These are phyloP conservation scores for Hydrolagus colliei DNA, from an alignment of 2,797 vertebrate genomes.

Conservation along the genomic window DNA sequence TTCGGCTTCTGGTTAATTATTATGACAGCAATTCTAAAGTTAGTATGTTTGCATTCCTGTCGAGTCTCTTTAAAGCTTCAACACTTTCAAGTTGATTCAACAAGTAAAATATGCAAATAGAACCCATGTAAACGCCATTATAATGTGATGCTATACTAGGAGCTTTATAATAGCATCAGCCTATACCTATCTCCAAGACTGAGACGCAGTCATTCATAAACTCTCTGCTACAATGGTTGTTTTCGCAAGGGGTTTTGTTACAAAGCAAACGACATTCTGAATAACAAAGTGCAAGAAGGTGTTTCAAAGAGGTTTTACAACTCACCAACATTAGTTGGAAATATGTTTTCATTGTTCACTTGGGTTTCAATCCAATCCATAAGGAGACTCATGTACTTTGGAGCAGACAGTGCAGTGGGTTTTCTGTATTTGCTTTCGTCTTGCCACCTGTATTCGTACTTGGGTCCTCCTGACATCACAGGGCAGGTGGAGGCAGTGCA, in stretches of 20 bases:
- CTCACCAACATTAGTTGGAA: constrained; percentile 71
- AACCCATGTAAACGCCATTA: too few species aligned
- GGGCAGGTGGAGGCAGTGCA: constrained; percentile 70
- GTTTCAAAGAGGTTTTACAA: neutral
- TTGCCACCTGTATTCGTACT: constrained; percentile 73
- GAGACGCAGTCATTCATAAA: too few species aligned
- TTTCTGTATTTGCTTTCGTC: constrained; percentile 72
- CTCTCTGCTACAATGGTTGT: neutral
- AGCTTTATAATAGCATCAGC: neutral
- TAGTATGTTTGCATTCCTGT: neutral
- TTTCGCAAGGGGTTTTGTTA: neutral
- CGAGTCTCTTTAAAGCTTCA: neutral
- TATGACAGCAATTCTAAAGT: neutral
- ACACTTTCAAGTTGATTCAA: neutral
- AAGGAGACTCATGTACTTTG: constrained; percentile 73
- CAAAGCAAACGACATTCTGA: neutral
- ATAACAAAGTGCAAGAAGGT: neutral
- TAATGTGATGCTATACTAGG: neutral
- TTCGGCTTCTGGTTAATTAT: neutral
- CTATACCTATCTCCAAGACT: too few species aligned
- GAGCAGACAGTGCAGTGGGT: constrained; percentile 67
- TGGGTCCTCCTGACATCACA: constrained; percentile 72
- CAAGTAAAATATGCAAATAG: too few species aligned
- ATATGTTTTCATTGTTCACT: constrained; percentile 73
- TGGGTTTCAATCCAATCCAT: constrained; percentile 79